phyloP scores from a whole-genome alignment of 1,140 invertebrate genomes.

The Diploscapter pachys region DNA sequence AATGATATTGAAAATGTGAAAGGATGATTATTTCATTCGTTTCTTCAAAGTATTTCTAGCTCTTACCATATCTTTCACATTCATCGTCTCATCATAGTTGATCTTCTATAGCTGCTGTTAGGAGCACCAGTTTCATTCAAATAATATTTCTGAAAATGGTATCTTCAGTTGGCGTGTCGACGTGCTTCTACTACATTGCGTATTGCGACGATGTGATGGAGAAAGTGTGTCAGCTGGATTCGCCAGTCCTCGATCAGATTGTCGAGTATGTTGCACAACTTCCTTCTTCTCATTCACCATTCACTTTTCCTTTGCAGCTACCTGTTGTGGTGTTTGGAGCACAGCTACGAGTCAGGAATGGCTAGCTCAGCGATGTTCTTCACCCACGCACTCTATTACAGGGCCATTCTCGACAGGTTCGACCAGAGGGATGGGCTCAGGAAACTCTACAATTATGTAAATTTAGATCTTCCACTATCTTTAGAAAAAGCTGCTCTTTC shows the following conservation, averaged over 20 bases:
- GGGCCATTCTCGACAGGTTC: constrained; percentile 84
- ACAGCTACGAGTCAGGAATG: constrained; percentile 88
- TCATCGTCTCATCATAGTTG: no score
- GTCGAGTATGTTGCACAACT: constrained; percentile 67
- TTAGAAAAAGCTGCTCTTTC: constrained; percentile 1
- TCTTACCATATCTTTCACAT: no score
- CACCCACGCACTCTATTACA: constrained; percentile 76
- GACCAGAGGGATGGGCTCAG: constrained; percentile 84
- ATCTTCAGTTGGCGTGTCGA: constrained; percentile 82
- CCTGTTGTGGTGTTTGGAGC: constrained; percentile 85
- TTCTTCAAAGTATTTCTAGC: no score
- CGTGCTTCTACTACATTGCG: constrained; percentile 90
- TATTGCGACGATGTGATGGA: constrained; percentile 98
- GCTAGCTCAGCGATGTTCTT: constrained; percentile 98
- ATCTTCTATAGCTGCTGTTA: no score
- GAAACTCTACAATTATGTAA: constrained; percentile 84
- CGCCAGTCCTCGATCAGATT: constrained; percentile 73
- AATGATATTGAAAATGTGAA: no score
- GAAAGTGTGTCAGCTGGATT: constrained; percentile 78
- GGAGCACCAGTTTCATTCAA: no score
- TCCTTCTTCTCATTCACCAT: not conserved
- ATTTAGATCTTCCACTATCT: constrained; percentile 11
- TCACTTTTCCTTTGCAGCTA: constrained; percentile 66
- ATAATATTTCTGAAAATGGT: constrained; percentile 70
- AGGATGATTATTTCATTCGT: no score